Conservation (phyloP, 2,888 invertebrate genomes). For the Kryphioiulus occultus region DNA sequence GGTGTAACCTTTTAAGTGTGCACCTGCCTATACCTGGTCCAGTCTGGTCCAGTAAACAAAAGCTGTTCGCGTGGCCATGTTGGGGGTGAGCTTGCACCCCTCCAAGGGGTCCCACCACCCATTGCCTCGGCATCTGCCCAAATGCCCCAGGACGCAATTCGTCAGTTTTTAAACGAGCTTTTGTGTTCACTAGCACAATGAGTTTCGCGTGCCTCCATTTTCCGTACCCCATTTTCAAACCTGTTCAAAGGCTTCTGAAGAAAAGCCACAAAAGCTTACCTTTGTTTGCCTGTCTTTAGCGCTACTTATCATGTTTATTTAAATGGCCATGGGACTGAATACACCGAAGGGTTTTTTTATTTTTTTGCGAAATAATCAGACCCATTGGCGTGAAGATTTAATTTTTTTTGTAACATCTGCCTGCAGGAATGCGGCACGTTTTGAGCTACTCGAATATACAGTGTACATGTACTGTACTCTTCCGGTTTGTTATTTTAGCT, state of each 20-base stretch:
- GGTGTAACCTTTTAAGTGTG: background rate
- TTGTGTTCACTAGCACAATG: background rate
- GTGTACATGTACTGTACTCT: no score
- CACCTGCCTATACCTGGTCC: conserved; percentile 13
- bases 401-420: conserved; percentile 10
- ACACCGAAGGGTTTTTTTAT: background rate
- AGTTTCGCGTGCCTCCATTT: background rate
- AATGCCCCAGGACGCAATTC: background rate
- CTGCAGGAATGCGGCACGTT: background rate
- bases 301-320: background rate
- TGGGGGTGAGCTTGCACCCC: background rate
- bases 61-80: background rate
- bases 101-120: background rate
- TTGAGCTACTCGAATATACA: no score
- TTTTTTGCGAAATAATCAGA: background rate
- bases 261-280: background rate
- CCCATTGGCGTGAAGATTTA: background rate
- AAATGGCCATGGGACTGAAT: background rate
- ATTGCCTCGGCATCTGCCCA: background rate
- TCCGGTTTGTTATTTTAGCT: conserved; percentile 8
- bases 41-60: background rate
- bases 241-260: background rate
- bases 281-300: background rate
- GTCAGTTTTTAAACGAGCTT: background rate
- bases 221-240: no score